Conservation (phyloP, 2,113 vertebrate genomes). For the Hiodon alosoides region DNA sequence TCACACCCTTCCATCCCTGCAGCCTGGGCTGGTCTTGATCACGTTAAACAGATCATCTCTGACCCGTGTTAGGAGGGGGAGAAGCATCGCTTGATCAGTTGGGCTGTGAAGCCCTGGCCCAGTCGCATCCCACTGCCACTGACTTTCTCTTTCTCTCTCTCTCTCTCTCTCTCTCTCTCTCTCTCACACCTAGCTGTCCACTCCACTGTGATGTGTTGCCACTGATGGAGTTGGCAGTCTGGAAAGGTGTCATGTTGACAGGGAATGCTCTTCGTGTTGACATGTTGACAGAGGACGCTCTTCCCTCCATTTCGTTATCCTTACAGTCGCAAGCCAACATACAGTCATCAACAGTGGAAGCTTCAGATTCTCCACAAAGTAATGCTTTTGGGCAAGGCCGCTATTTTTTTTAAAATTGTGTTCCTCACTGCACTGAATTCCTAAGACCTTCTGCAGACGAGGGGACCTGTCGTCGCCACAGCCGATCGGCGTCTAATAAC, state of each 20-base stretch:
- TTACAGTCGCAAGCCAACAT: too few relatives aligned
- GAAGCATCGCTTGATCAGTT: constrained; percentile 17
- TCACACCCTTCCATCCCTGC: too few relatives aligned
- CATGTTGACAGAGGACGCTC: too few relatives aligned
- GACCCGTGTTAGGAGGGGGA: background rate
- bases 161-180: background rate
- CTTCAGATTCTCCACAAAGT: too few relatives aligned
- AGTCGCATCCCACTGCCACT: background rate
- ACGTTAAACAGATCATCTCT: background rate
- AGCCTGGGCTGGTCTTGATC: too few relatives aligned
- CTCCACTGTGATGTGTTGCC: background rate
- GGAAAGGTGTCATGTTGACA: constrained; percentile 3
- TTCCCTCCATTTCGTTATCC: too few relatives aligned
- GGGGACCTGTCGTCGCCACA: background rate
- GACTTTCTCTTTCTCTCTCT: background rate
- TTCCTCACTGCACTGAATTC: background rate
- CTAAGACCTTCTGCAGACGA: background rate
- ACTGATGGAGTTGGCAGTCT: background rate
- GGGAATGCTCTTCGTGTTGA: background rate
- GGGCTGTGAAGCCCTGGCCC: background rate
- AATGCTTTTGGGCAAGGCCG: background rate
- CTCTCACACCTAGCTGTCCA: background rate
- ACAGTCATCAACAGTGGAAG: background rate
- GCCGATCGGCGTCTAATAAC: background rate
- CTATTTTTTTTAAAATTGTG: background rate